A percentile compares a stretch with the other conserved stretches of the same genome.
These are phyloP conservation scores for Pelusios castaneus DNA, from an alignment of 2,113 vertebrate species.

Conservation along the genomic window DNA sequence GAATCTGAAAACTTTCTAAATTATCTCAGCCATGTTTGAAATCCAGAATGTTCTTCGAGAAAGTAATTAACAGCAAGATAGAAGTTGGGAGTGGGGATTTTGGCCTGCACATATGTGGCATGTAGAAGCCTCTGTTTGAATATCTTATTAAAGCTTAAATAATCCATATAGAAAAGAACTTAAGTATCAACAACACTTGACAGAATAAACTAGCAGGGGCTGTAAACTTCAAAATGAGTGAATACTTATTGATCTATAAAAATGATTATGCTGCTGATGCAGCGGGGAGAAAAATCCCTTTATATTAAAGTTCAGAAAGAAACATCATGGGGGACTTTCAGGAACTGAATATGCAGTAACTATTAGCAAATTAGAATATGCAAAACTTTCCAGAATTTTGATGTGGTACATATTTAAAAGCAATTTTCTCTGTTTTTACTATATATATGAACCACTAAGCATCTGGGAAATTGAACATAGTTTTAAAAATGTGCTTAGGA, in stretches of 20 bases:
- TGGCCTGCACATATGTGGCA: neutral
- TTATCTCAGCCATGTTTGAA: rapidly evolving
- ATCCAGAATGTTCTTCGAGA: rapidly evolving
- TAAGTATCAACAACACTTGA: neutral
- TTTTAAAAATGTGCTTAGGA: conserved; percentile 48
- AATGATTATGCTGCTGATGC: conserved; percentile 16
- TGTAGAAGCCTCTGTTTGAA: neutral
- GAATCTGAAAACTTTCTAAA: neutral
- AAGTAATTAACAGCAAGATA: neutral
- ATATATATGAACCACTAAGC: neutral
- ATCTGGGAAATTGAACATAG: conserved; percentile 50
- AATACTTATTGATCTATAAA: conserved; percentile 36
- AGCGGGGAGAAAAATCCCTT: neutral
- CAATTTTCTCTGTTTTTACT: conserved; percentile 26
- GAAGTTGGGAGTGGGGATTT: neutral
- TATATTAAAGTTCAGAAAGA: conserved; percentile 19
- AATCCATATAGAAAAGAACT: neutral
- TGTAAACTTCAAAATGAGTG: neutral
- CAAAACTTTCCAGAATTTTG: conserved; percentile 34
- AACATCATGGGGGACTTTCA: neutral
- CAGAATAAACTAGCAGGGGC: neutral
- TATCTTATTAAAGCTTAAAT: neutral
- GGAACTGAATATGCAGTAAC: conserved; percentile 6
- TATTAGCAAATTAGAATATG: conserved; percentile 50
- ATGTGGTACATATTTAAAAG: conserved; percentile 26